These are phyloP conservation scores for Cantharis nigra DNA, from an alignment of 2,888 invertebrate genomes.

Conservation along the genomic window DNA sequence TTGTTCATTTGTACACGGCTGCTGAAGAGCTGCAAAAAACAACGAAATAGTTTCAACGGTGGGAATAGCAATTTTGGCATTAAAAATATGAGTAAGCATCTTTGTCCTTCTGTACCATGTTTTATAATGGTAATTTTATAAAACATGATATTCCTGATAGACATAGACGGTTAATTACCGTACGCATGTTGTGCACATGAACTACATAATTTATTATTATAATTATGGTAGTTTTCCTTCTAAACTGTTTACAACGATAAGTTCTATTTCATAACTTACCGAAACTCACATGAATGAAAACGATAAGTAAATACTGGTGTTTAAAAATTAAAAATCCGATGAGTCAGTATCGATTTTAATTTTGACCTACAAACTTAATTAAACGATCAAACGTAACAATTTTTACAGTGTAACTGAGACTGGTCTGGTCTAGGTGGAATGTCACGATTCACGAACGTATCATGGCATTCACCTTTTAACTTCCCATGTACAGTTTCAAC, in stretches of 20 bases:
- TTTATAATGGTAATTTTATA: neutral
- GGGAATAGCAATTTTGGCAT: neutral
- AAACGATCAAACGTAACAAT: neutral
- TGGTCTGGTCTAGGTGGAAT: constrained; percentile 36
- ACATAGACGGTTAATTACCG: neutral
- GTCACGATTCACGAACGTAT: constrained; percentile 37
- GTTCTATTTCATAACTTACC: neutral
- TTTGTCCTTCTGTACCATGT: neutral
- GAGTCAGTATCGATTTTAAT: neutral
- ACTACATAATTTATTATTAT: neutral
- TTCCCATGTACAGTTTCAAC: constrained; percentile 38
- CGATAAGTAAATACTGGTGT: neutral
- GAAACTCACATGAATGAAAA: neutral
- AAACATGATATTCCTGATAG: neutral
- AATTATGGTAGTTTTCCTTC: neutral
- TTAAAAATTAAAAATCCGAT: neutral
- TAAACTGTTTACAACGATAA: neutral
- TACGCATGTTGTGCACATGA: neutral
- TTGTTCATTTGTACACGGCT: too few relatives aligned
- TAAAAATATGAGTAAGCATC: too few relatives aligned
- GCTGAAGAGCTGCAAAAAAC: neutral
- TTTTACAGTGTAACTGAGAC: constrained; percentile 28
- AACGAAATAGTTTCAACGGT: neutral
- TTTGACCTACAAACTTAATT: neutral
- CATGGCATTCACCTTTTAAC: constrained; percentile 41